Evolutionary conservation across 2,113 vertebrate genomes (phyloP), one percentile per base, ranked within the genome.

Genomic region (Lamprologus speciosus): DNA sequence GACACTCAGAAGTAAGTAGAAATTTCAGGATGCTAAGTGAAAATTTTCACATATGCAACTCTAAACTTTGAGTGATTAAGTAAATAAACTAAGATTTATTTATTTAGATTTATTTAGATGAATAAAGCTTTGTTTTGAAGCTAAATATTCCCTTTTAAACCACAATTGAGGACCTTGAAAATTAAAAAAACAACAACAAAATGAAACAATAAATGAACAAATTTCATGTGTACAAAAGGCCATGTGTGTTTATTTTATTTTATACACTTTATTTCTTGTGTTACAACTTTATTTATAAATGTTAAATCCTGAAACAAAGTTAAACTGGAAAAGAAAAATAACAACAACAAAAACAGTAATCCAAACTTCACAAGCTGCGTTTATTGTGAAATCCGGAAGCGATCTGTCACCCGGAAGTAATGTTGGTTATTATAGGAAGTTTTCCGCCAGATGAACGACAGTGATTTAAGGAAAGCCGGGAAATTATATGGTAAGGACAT

Each of bases 371-470:
- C 23, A 31, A 78, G 7, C 16, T 50, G 19, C 80, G 3, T 80
- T 85, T 85, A 87, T 75, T 85, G 1, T 91, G 85, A 90, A 89
- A 91, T 11, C 79, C 80, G 85, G 89, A 92, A 75, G 47, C 3
- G 1, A 1, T 5, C 4, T 0, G 0, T 83, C 12, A 84, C 84
- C 91, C 13, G 90, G 93, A 89, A 86, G 83, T 63, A 8, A 42
- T 60, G 4, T 5, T 1, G 6, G 5, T 37, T 6, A 60, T 50
- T 28, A 40, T 45, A 21, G 60, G 84, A 90, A 75, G 88, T 78
- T 92, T 90, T 91, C 87, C 89, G 91, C 82, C 47, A 51, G 4
- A 82, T 73, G 17, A 83, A 53, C 82, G 80, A 70, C 70, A 10
- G 54, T 17, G 83, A 90, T 89, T 91, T 70, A 35, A 45, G 12